Conservation (phyloP, 2,888 invertebrate species). For the Nemotelus pantherinus region DNA sequence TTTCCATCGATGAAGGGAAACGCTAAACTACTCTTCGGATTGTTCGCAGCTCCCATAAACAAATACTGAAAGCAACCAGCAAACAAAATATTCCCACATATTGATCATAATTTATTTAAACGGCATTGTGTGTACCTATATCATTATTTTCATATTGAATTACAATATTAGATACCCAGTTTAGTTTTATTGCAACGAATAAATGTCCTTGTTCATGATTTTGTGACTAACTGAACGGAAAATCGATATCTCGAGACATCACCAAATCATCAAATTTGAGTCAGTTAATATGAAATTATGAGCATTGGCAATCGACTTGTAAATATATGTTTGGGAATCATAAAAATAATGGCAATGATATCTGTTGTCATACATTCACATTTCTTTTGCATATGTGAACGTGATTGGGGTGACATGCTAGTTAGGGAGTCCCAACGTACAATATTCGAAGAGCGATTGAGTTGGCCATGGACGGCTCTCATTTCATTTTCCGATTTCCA, state of each 20-base stretch:
- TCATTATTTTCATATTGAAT: slow-evolving; percentile 41
- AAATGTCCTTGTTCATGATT: slow-evolving; percentile 39
- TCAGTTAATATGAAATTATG: slow-evolving; percentile 51
- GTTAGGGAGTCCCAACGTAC: not conserved
- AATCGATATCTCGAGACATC: slow-evolving; percentile 51
- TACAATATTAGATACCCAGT: slow-evolving; percentile 40
- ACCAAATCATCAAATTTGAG: slow-evolving; percentile 49
- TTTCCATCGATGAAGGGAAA: no score
- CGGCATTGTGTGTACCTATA: slow-evolving; percentile 32
- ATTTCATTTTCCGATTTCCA: not conserved
- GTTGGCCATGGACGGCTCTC: slow-evolving; percentile 5
- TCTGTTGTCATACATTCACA: not conserved
- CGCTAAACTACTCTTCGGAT: no score
- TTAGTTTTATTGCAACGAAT: slow-evolving; percentile 41
- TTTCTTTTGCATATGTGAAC: slow-evolving; percentile 14
- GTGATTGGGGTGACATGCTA: slow-evolving; percentile 41
- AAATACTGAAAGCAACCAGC: not conserved
- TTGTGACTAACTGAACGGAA: slow-evolving; percentile 37
- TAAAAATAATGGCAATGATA: slow-evolving; percentile 20
- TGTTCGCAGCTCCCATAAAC: no score
- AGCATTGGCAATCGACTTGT: slow-evolving; percentile 36
- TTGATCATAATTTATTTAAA: slow-evolving; percentile 37
- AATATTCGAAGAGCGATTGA: slow-evolving; percentile 32
- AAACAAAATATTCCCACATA: slow-evolving; percentile 33
- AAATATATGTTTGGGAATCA: slow-evolving; percentile 22